Evolutionary conservation across 2,797 vertebrate species (phyloP), one percentile per base, ranked within the genome.

Genomic region (Erithacus rubecula): DNA sequence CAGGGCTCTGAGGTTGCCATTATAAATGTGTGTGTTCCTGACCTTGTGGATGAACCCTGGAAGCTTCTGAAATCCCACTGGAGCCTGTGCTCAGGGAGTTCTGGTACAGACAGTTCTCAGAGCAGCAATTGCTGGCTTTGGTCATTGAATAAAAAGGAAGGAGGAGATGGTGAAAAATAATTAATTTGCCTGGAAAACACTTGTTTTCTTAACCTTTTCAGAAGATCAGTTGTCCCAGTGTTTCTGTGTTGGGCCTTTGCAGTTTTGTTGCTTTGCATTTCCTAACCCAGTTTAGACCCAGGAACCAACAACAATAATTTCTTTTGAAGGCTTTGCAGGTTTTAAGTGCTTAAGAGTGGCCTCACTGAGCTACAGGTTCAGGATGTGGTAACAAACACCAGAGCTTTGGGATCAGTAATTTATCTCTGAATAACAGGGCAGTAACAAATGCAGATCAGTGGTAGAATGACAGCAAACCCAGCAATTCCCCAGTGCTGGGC

Each of bases 371-470:
- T 64, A 14, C 16, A 52, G 36, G 36, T 52, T 43, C 49, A 59
- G 64, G 70, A 51, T 47, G 19, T 32, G 23, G 60, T 83, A 95
- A 91, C 62, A 81, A 63, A 60, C 65, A 90, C 79, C 24, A 46
- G 16, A 74, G 83, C 88, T 91, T 53, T 62, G 37, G 62, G 86
- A 93, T 94, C 86, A 94, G 78, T 96, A 93, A 94, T 93, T 91
- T 21, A 83, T 91, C 51, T 83, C 55, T 37, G 39, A 47, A 23
- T 69, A 65, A 44, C 0, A 0, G 56, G n/a, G 32, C 72, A 86
- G 79, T 49, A 39, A 78, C 44, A 47, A 56, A 32, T 15, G 27
- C 3, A 0, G 56, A 47, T 63, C 72, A 64, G 92, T 2, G 60
- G 30, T 29, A 9, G 44, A 63, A 1, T 17, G 71, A 86, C 83